Percentiles rank a stretch among this genome's conserved stretches.
These are phyloP conservation scores for Drosophila simulans DNA, from an alignment of 1,140 invertebrate genomes.

Conservation along the genomic window DNA sequence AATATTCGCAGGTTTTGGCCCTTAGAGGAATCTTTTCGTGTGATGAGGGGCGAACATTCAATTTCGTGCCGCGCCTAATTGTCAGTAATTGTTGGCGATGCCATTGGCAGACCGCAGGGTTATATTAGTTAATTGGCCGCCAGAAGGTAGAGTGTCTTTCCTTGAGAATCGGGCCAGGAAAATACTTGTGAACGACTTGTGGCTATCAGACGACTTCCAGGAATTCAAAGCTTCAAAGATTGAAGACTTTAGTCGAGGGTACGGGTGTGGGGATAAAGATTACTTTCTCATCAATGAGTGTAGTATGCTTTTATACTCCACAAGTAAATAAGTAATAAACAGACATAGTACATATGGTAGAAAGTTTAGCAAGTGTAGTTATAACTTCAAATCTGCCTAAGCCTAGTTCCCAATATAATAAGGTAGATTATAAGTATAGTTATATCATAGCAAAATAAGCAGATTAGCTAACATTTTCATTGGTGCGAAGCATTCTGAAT, in stretches of 20 bases:
- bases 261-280: too few relatives aligned
- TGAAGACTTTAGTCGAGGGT: too few relatives aligned
- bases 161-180: not conserved
- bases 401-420: too few relatives aligned
- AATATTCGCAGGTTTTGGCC: not conserved
- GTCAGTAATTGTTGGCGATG: constrained; percentile 40
- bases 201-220: too few relatives aligned
- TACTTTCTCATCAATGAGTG: too few relatives aligned
- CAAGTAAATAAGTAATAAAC: too few relatives aligned
- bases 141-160: not conserved
- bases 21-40: constrained; percentile 4
- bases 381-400: too few relatives aligned
- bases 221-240: too few relatives aligned
- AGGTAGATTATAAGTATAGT: too few relatives aligned
- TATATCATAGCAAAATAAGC: not conserved
- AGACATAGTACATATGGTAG: too few relatives aligned
- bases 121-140: constrained; percentile 36
- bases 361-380: too few relatives aligned
- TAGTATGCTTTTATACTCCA: too few relatives aligned
- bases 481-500: not conserved
- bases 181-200: not conserved
- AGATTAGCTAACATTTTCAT: not conserved
- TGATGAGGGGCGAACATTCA: constrained; percentile 17
- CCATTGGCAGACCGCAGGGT: constrained; percentile 1
- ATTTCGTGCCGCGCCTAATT: constrained; percentile 35